Conservation (phyloP, 2,113 vertebrate genomes). For the Malurus alboscapulatus region DNA sequence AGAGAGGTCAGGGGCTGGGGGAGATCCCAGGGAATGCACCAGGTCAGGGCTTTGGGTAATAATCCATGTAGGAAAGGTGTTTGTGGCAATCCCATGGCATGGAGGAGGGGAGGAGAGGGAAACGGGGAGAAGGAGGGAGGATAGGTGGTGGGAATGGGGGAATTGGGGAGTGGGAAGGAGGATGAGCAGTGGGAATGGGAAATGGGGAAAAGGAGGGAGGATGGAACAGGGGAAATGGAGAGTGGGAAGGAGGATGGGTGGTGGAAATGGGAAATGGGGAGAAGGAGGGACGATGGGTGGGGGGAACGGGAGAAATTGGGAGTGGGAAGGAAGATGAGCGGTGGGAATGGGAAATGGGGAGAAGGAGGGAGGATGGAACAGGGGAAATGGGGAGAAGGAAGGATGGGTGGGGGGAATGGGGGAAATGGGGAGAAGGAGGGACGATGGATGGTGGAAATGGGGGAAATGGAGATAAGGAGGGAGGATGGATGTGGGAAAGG, state of each 20-base stretch:
- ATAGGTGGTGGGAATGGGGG: not conserved
- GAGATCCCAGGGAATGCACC: not conserved
- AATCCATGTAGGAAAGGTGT: rapidly evolving
- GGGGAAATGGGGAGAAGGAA: too few species aligned
- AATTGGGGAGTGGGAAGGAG: not conserved
- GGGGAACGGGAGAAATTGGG: too few species aligned
- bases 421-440: not conserved
- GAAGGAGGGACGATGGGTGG: too few species aligned
- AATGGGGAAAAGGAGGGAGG: too few species aligned
- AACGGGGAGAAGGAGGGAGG: not conserved
- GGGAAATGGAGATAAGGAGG: too few species aligned
- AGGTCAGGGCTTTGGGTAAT: not conserved
- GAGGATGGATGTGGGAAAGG: rapidly evolving
- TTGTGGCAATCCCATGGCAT: rapidly evolving
- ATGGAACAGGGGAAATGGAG: too few species aligned
- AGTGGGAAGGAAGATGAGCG: too few species aligned
- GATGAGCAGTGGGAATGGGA: too few species aligned
- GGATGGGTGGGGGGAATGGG: not conserved
- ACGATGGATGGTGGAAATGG: too few species aligned
- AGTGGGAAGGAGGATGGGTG: too few species aligned
- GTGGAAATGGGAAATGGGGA: too few species aligned
- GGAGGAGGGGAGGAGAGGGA: not conserved
- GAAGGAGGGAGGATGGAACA: too few species aligned
- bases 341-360: not conserved
- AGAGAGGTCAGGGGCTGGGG: not conserved